phyloP scores from a whole-genome alignment of 2,113 vertebrate genomes.

The Gasterosteus aculeatus region DNA sequence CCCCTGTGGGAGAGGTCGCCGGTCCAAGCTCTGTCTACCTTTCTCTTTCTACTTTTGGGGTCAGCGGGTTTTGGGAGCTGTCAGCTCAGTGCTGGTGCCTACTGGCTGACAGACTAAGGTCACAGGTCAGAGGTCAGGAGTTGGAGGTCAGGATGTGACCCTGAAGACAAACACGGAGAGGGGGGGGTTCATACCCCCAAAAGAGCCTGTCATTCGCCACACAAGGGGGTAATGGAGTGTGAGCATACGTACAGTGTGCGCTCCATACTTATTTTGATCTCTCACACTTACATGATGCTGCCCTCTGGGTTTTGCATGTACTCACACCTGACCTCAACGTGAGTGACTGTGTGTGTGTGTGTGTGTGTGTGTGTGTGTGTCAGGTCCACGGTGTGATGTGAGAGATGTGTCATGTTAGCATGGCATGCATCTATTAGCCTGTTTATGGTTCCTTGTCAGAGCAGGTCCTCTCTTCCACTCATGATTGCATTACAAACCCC shows the following conservation, averaged over 20 bases:
- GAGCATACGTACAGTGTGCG: constrained; percentile 40
- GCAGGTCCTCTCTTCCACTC: constrained; percentile 51
- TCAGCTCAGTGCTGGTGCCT: constrained; percentile 72
- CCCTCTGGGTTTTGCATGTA: constrained; percentile 22
- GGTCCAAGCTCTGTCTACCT: constrained; percentile 43
- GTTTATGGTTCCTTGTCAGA: constrained; percentile 64
- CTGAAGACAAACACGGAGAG: constrained; percentile 73
- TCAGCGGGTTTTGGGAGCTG: constrained; percentile 80
- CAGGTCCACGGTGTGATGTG: constrained; percentile 13
- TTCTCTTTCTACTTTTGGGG: constrained; percentile 58
- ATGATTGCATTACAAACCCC: constrained; percentile 66
- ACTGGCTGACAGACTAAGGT: constrained; percentile 69
- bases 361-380: constrained; percentile 10
- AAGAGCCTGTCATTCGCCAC: constrained; percentile 77
- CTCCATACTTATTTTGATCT: constrained; percentile 20
- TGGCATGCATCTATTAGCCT: constrained; percentile 60
- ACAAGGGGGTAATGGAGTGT: constrained; percentile 61
- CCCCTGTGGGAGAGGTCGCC: constrained; percentile 44
- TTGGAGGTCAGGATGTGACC: constrained; percentile 72
- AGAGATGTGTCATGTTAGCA: constrained; percentile 64
- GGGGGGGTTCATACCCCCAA: constrained; percentile 61
- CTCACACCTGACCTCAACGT: constrained; percentile 39
- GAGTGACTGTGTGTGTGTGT: too few species aligned
- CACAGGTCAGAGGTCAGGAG: constrained; percentile 68
- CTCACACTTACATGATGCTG: constrained; percentile 47